These are phyloP conservation scores for Apostichopus californicus DNA, from an alignment of 35 echinoderm and acorn worm species.

Conservation along the genomic window DNA sequence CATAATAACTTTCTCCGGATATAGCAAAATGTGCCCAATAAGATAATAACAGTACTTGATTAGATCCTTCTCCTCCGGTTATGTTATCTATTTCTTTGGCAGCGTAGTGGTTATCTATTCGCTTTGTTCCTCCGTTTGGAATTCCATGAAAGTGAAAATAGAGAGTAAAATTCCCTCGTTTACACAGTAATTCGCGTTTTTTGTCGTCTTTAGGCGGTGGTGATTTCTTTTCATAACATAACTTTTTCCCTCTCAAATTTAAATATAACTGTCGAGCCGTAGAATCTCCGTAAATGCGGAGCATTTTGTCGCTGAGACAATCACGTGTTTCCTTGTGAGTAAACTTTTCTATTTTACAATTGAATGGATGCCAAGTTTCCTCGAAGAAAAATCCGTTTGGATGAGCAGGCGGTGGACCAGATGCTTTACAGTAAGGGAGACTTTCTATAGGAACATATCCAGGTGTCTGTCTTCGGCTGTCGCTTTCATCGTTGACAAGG, in stretches of 20 bases:
- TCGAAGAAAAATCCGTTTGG: background rate
- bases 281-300: constrained; percentile 17
- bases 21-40: constrained; percentile 30
- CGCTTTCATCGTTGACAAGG: background rate
- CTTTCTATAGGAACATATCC: background rate
- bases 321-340: background rate
- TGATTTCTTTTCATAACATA: background rate
- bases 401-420: background rate
- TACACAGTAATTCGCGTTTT: background rate
- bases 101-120: background rate
- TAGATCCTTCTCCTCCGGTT: background rate
- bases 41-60: background rate
- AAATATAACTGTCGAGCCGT: constrained; percentile 6
- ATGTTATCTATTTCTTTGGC: constrained; percentile 35
- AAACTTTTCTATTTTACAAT: background rate
- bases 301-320: background rate
- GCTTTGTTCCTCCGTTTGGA: background rate
- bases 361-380: background rate
- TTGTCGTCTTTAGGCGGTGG: background rate
- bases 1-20: background rate
- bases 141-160: constrained; percentile 33
- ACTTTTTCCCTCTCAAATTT: background rate
- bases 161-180: background rate
- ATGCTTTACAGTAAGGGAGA: background rate
- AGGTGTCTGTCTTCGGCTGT: background rate